phyloP scores from a whole-genome alignment of 2,888 invertebrate species.

The Arge pagana region DNA sequence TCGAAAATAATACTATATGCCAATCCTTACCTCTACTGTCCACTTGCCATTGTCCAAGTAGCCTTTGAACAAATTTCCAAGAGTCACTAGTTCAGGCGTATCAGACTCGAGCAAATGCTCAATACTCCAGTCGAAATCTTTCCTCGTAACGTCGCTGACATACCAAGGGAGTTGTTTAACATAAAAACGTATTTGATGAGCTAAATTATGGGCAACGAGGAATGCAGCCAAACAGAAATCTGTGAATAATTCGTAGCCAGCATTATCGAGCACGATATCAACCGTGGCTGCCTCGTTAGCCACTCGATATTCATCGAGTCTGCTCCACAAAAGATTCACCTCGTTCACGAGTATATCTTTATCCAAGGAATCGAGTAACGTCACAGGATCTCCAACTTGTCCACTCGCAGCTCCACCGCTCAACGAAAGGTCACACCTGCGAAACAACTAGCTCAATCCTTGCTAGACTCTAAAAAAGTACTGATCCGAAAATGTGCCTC shows the following conservation, averaged over 20 bases:
- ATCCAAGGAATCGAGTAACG: slow-evolving; percentile 62
- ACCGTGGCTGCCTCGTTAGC: slow-evolving; percentile 56
- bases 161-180: slow-evolving; percentile 94
- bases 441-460: no score
- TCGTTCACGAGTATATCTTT: slow-evolving; percentile 68
- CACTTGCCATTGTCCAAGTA: slow-evolving; percentile 61
- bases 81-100: slow-evolving; percentile 44
- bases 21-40: slow-evolving; percentile 49
- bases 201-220: slow-evolving; percentile 65
- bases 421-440: slow-evolving; percentile 84
- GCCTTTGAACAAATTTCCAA: slow-evolving; percentile 67
- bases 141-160: slow-evolving; percentile 82
- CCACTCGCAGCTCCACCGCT: slow-evolving; percentile 72
- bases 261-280: slow-evolving; percentile 87
- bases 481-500: no score
- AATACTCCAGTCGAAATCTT: slow-evolving; percentile 77
- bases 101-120: slow-evolving; percentile 54
- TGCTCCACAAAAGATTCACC: slow-evolving; percentile 63
- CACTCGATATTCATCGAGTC: slow-evolving; percentile 42
- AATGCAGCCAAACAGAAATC: slow-evolving; percentile 89
- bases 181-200: slow-evolving; percentile 77
- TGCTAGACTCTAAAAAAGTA: no score
- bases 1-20: neutral
- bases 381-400: slow-evolving; percentile 63
- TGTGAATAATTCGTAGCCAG: slow-evolving; percentile 89